Percentiles rank a stretch among this genome's conserved stretches.
Evolutionary conservation across 2,888 invertebrate species (phyloP).

Genomic region (Schizotus pectinicornis): DNA sequence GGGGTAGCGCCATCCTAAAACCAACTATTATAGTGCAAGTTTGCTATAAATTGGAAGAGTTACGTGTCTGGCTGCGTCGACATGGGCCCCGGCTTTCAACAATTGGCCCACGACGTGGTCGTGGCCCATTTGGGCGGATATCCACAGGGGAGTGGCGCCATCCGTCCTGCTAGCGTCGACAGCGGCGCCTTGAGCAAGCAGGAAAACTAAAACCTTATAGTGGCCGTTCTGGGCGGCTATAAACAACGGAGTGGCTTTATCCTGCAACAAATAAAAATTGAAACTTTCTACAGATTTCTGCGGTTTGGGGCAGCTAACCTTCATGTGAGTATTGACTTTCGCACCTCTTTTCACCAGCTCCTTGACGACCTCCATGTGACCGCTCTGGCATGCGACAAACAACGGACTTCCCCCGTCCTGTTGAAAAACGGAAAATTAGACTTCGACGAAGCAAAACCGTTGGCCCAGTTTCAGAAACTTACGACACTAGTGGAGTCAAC

Average conservation of each 20-base stretch:
- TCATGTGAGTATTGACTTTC: constrained; percentile 82
- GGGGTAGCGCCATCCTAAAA: constrained; percentile 87
- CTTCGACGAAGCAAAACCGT: constrained; percentile 6
- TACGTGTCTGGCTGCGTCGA: constrained; percentile 83
- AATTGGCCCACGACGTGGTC: constrained; percentile 79
- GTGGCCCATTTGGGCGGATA: constrained; percentile 95
- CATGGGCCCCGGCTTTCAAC: constrained; percentile 77
- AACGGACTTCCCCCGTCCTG: constrained; percentile 96
- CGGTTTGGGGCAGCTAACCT: constrained; percentile 62
- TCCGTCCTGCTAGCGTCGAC: constrained; percentile 79
- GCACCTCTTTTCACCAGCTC: constrained; percentile 84
- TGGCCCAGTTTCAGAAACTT: constrained; percentile 49
- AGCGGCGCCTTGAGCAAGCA: constrained; percentile 76
- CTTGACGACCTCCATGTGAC: constrained; percentile 86
- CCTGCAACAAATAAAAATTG: constrained; percentile 63
- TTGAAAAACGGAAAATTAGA: constrained; percentile 39
- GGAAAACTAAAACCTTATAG: constrained; percentile 74
- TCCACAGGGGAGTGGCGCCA: constrained; percentile 91
- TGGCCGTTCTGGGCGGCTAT: constrained; percentile 96
- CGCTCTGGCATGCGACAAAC: constrained; percentile 91
- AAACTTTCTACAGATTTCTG: neutral
- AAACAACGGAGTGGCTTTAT: constrained; percentile 89
- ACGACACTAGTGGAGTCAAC: constrained; percentile 83
- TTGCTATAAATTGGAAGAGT: constrained; percentile 25
- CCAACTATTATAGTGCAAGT: constrained; percentile 17